These are phyloP conservation scores for Lethocerus indicus DNA, from an alignment of 1,140 invertebrate genomes.

Conservation along the genomic window DNA sequence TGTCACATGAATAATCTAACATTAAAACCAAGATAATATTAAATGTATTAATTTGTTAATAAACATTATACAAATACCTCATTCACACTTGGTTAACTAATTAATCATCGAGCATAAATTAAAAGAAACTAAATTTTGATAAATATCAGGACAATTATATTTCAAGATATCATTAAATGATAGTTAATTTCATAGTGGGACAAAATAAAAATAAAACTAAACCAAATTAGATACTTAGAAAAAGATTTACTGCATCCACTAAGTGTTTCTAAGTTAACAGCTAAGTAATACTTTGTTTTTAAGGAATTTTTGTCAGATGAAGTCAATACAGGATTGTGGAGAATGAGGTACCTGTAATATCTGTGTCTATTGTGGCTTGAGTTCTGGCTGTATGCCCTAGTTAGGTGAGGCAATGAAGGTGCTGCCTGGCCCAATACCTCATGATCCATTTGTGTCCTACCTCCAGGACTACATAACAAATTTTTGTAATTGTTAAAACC, in stretches of 20 bases:
- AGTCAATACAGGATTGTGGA: too few species aligned
- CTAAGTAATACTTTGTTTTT: background rate
- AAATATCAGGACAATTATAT: background rate
- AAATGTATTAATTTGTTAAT: background rate
- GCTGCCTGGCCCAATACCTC: constrained; percentile 12
- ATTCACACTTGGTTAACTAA: background rate
- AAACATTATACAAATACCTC: background rate
- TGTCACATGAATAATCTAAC: background rate
- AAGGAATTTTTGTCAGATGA: too few species aligned
- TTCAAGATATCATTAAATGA: background rate
- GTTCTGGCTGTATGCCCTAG: constrained; percentile 12
- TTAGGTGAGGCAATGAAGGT: constrained; percentile 12
- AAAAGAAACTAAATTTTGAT: background rate
- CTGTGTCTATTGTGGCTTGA: constrained; percentile 11
- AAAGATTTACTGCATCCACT: background rate
- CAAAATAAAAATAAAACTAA: background rate
- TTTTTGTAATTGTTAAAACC: too few species aligned
- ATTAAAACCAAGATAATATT: background rate
- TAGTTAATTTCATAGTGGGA: background rate
- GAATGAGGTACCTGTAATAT: constrained; percentile 13
- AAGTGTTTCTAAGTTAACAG: background rate
- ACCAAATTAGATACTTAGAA: background rate
- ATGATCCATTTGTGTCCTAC: constrained; percentile 6
- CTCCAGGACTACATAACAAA: constrained; percentile 6
- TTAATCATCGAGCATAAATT: background rate